Conservation (phyloP, 2,888 invertebrate genomes). For the Chouioia cunea region DNA sequence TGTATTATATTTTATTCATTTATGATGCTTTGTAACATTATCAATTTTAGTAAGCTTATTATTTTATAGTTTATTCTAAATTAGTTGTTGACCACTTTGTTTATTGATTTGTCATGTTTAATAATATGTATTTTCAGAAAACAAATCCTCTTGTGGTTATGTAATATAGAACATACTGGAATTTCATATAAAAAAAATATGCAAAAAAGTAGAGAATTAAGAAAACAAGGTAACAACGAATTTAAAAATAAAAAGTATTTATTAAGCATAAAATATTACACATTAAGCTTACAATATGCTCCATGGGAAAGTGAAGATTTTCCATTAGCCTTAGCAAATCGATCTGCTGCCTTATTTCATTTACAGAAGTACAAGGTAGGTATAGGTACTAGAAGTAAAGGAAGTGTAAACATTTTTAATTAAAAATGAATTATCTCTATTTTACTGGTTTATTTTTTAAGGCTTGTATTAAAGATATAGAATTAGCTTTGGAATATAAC, state of each 20-base stretch:
- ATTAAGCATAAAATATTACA: conserved; percentile 73
- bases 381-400: conserved; percentile 4
- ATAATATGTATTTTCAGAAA: conserved; percentile 19
- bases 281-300: conserved; percentile 75
- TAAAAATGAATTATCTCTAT: conserved; percentile 3
- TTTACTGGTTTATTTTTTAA: conserved; percentile 55
- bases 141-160: conserved; percentile 26
- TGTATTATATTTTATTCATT: too few species aligned
- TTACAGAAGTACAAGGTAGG: conserved; percentile 74
- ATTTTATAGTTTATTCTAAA: background rate
- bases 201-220: conserved; percentile 62
- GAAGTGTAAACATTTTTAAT: conserved; percentile 3
- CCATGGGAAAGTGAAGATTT: conserved; percentile 72
- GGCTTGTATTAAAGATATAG: conserved; percentile 77
- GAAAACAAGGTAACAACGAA: conserved; percentile 72
- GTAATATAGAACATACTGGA: conserved; percentile 18
- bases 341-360: conserved; percentile 77
- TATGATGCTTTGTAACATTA: too few species aligned
- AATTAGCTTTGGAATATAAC: conserved; percentile 72
- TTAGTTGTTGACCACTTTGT: background rate
- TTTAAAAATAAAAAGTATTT: conserved; percentile 71
- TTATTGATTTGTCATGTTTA: background rate
- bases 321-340: conserved; percentile 76
- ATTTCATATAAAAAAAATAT: conserved; percentile 57
- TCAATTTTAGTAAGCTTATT: background rate